Evolutionary conservation across 2,797 vertebrate species (phyloP), one percentile per base, ranked within the genome.

Genomic region (Emys orbicularis): DNA sequence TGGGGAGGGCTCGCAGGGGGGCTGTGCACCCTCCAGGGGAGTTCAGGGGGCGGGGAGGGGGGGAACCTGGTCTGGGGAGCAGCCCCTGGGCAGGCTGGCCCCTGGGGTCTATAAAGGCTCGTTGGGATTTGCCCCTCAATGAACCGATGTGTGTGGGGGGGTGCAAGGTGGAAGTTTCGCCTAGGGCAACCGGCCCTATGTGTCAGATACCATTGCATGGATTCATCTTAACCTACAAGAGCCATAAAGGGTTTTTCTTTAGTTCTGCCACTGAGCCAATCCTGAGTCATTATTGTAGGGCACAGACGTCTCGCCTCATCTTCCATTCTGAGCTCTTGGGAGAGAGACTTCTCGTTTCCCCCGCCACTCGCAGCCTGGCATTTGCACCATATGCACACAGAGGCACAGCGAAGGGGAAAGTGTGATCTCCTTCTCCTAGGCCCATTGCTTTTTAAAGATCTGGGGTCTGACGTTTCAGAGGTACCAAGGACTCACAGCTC

Each of bases 391-490:
- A 77, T 89, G 79, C 81, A 23, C 87, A 11, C 1, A 82, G 81
- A 25, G 44, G 41, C 86, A 81, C 41, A 11, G n/a, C 23, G 47
- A 50, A 21, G 50, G 88, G 80, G 21, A 2, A 83, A 76, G 29
- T 41, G 12, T 12, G 12, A 9, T 91, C 57, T 54, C 15, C 79
- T 90, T 91, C 92, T 37, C 29, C 6, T 2, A 68, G 54, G 68
- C 6, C 3, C 34, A 1, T 49, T 90, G 57, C 80, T 84, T 3
- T 57, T 81, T 89, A 13, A 29, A 91, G 81, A 37, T 77, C 21
- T 12, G 21, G 7, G 89, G 76, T 29, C 59, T 90, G 0, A 0
- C 27, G 59, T 87, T 88, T 29, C 3, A 5, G 44, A 6, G 2
- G 1, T 93, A 16, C 72, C 92, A n/a, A 7, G 5, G 7, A 29